Conservation (phyloP, 2,888 invertebrate species). For the Halictus quadricinctus region DNA sequence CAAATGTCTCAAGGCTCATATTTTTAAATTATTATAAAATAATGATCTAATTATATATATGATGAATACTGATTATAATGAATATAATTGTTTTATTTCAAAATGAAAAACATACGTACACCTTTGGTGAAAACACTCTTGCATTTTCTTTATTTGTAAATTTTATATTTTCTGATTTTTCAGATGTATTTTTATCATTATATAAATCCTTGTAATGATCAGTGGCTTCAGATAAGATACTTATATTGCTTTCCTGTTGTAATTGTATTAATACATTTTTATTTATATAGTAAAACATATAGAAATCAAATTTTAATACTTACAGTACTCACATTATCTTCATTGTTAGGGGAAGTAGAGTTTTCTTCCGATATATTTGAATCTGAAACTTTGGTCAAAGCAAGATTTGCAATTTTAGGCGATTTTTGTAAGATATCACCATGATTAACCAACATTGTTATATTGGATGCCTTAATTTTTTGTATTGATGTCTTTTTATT, state of each 20-base stretch:
- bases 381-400: neutral
- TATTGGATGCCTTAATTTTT: slow-evolving; percentile 87
- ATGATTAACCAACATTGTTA: slow-evolving; percentile 86
- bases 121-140: neutral
- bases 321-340: slow-evolving; percentile 10
- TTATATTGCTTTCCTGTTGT: neutral
- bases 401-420: slow-evolving; percentile 72
- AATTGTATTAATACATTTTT: neutral
- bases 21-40: neutral
- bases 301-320: slow-evolving; percentile 16
- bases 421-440: slow-evolving; percentile 85
- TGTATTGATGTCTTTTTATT: slow-evolving; percentile 88
- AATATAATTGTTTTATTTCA: neutral
- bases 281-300: neutral
- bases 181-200: neutral
- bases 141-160: neutral
- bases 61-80: neutral
- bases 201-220: neutral
- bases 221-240: neutral
- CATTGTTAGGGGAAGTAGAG: neutral
- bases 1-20: neutral
- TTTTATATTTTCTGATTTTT: neutral
- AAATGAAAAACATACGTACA: neutral
- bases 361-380: neutral
- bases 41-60: neutral